Conservation (phyloP, 2,888 invertebrate species). For the Amphiduros pacificus region DNA sequence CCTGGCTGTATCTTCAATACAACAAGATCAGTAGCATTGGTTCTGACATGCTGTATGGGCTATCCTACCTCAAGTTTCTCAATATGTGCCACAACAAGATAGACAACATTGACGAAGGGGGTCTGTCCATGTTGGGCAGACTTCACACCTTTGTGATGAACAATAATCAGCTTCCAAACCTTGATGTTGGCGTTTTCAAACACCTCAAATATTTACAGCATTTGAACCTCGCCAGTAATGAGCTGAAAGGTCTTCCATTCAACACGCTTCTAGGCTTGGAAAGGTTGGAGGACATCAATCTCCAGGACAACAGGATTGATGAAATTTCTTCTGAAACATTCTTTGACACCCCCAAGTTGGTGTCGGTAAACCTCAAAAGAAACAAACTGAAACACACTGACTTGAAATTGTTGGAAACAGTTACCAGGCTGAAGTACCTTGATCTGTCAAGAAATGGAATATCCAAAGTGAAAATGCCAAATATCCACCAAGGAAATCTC, state of each 20-base stretch:
- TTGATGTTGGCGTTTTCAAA: constrained; percentile 35
- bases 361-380: constrained; percentile 32
- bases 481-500: constrained; percentile 1
- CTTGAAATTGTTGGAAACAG: constrained; percentile 28
- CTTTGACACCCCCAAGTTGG: constrained; percentile 32
- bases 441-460: constrained; percentile 20
- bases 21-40: constrained; percentile 34
- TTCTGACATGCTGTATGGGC: constrained; percentile 33
- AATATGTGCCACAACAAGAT: constrained; percentile 40
- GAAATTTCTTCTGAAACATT: constrained; percentile 32
- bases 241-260: constrained; percentile 29
- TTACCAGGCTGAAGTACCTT: constrained; percentile 15
- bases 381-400: constrained; percentile 35
- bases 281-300: constrained; percentile 35
- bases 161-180: constrained; percentile 32
- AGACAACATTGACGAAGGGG: constrained; percentile 33
- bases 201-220: constrained; percentile 33
- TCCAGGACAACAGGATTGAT: constrained; percentile 35
- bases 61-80: constrained; percentile 39
- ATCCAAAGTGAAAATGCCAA: constrained; percentile 7
- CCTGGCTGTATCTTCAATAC: constrained; percentile 38
- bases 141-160: constrained; percentile 35
- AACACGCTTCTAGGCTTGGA: constrained; percentile 36
- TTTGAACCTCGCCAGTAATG: constrained; percentile 37
- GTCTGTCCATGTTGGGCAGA: constrained; percentile 34